phyloP scores from a whole-genome alignment of 1,140 invertebrate genomes.

The Onthophagus taurus region DNA sequence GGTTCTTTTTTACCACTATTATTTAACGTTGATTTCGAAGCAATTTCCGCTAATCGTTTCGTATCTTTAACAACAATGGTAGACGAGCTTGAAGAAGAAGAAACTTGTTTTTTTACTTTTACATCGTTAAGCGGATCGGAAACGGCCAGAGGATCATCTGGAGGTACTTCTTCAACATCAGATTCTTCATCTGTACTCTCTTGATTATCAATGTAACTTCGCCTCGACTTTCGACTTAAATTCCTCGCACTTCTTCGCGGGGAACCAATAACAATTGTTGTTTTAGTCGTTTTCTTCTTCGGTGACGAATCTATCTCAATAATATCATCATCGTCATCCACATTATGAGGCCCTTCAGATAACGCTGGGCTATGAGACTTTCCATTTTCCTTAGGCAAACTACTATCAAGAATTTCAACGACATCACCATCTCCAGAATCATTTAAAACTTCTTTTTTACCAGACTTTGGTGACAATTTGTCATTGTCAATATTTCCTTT shows the following conservation, averaged over 20 bases:
- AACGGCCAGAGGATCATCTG: conserved; percentile 52
- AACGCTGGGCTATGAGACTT: conserved; percentile 21
- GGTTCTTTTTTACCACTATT: conserved; percentile 58
- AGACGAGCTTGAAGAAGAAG: conserved; percentile 24
- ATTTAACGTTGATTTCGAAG: conserved; percentile 37
- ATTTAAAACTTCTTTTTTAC: conserved; percentile 34
- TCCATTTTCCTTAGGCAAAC: conserved; percentile 23
- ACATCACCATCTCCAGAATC: conserved; percentile 31
- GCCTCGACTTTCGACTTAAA: conserved; percentile 8
- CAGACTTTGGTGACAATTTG: conserved; percentile 20
- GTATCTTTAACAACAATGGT: conserved; percentile 66
- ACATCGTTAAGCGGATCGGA: conserved; percentile 31
- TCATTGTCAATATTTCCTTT: conserved; percentile 21
- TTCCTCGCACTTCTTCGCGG: conserved; percentile 20
- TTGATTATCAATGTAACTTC: conserved; percentile 45
- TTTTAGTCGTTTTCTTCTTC: conserved; percentile 40
- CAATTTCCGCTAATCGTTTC: conserved; percentile 62
- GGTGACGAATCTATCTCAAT: conserved; percentile 37
- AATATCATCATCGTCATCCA: conserved; percentile 32
- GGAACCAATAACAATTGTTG: conserved; percentile 35
- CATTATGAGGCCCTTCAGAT: conserved; percentile 1
- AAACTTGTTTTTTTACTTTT: conserved; percentile 1
- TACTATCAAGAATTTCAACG: conserved; percentile 21
- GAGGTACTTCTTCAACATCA: conserved; percentile 55
- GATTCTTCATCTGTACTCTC: conserved; percentile 43